Percentiles rank a stretch among this genome's conserved stretches.
These are phyloP conservation scores for Aleiodes alternator DNA, from an alignment of 2,888 invertebrate species.

Conservation along the genomic window DNA sequence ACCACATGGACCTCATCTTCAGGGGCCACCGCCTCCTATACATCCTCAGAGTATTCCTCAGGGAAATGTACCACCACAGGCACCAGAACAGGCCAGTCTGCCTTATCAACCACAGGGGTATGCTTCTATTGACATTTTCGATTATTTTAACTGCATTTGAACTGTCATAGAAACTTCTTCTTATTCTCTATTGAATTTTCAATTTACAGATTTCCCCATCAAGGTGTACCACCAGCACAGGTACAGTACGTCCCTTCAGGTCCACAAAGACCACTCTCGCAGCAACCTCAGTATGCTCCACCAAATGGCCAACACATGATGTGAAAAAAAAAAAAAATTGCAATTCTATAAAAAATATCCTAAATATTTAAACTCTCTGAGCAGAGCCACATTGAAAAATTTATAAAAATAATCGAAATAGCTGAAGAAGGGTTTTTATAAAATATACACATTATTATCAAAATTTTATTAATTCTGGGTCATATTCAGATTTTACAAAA, in stretches of 20 bases:
- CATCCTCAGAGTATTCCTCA: conserved; percentile 37
- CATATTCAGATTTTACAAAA: no score
- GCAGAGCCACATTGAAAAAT: conserved; percentile 45
- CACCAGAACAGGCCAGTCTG: conserved; percentile 65
- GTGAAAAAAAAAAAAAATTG: conserved; percentile 62
- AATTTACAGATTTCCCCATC: conserved; percentile 65
- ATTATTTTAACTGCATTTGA: no score
- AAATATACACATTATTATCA: not conserved
- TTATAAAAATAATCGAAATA: conserved; percentile 45
- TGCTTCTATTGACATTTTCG: conserved; percentile 12
- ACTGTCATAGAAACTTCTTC: no score
- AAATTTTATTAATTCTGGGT: no score
- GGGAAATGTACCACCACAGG: conserved; percentile 58
- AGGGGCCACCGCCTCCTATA: not conserved
- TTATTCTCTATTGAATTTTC: not conserved
- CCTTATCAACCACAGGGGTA: conserved; percentile 68
- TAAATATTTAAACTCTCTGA: conserved; percentile 28
- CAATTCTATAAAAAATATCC: not conserved
- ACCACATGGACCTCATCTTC: not conserved
- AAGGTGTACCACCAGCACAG: conserved; percentile 60
- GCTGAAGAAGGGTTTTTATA: conserved; percentile 43
- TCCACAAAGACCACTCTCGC: conserved; percentile 61
- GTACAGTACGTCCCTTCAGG: conserved; percentile 66
- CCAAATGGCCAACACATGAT: conserved; percentile 72
- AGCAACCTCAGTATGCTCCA: conserved; percentile 67